Evolutionary conservation across 2,797 vertebrate species (phyloP).

Genomic region (Myiotriccus ornatus): DNA sequence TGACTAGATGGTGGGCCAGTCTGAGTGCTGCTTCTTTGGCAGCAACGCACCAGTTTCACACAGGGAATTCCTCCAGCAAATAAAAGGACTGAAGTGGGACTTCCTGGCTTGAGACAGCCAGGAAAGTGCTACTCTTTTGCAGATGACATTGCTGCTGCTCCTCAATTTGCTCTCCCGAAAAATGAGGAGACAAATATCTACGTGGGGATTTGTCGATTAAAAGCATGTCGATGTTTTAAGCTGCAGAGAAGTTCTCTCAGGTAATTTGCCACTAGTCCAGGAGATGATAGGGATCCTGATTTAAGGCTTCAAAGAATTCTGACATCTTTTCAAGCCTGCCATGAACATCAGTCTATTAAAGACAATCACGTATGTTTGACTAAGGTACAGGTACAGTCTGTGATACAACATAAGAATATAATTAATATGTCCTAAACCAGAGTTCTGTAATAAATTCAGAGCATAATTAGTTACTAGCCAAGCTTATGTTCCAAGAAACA

Average conservation of each 20-base stretch:
- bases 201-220: not conserved
- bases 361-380: not conserved
- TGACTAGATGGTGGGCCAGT: not conserved
- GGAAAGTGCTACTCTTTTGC: not conserved
- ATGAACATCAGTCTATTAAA: not conserved
- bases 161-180: not conserved
- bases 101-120: not conserved
- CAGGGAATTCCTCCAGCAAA: not conserved
- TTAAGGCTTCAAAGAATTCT: not conserved
- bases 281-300: not conserved
- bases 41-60: not conserved
- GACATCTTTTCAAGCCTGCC: not conserved
- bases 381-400: not conserved
- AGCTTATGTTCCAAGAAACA: constrained; percentile 1
- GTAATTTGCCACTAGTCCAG: not conserved
- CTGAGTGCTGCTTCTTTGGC: not conserved
- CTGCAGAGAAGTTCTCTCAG: not conserved
- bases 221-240: not conserved
- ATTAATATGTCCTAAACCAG: not conserved
- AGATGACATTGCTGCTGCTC: not conserved
- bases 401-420: not conserved
- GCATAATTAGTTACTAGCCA: constrained; percentile 5
- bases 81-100: not conserved
- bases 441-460: constrained; percentile 29
- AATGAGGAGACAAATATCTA: not conserved